phyloP scores from a whole-genome alignment of 2,113 vertebrate species.

The Hiodon alosoides region DNA sequence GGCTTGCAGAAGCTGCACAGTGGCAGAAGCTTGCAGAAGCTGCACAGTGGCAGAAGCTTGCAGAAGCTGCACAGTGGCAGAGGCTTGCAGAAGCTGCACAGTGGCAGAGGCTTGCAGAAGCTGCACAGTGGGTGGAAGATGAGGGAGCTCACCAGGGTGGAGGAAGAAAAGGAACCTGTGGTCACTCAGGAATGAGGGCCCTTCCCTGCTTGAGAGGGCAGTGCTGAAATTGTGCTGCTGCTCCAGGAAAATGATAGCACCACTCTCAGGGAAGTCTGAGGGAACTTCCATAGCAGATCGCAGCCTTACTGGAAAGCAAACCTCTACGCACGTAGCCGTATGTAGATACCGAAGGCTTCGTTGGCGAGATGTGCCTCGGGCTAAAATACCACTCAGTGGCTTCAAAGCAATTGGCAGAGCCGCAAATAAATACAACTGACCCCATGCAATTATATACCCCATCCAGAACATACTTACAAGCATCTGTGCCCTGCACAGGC shows the following conservation, averaged over 20 bases:
- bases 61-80: no score
- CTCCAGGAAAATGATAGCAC: neutral
- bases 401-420: neutral
- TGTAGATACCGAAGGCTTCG: neutral
- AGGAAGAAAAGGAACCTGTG: constrained; percentile 19
- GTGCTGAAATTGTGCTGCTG: constrained; percentile 18
- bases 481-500: constrained; percentile 1
- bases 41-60: no score
- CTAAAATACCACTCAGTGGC: constrained; percentile 1
- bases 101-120: no score
- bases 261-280: constrained; percentile 5
- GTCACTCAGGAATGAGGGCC: constrained; percentile 32
- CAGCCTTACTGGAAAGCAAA: neutral
- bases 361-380: neutral
- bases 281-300: neutral
- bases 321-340: neutral
- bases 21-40: no score
- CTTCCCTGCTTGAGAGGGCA: constrained; percentile 21
- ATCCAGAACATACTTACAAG: neutral
- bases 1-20: no score
- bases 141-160: constrained; percentile 24
- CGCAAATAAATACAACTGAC: constrained; percentile 18
- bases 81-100: no score
- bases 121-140: no score
- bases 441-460: neutral